Evolutionary conservation across 2,113 vertebrate genomes (phyloP), one percentile per base, ranked within the genome.

Genomic region (Chitala chitala): DNA sequence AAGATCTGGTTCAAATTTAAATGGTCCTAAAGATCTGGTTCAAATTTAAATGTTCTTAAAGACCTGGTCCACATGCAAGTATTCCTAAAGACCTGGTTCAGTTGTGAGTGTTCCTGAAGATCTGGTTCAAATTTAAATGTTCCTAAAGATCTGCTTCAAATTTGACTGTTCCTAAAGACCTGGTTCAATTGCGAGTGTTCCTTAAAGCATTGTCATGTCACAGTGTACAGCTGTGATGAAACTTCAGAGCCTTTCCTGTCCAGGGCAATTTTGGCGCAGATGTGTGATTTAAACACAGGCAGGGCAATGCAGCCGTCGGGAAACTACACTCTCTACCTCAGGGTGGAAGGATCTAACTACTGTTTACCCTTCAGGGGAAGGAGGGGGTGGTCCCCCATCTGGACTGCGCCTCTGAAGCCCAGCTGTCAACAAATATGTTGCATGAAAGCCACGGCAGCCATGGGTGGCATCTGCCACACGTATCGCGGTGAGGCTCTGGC

Each of bases 351-450:
- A 69, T 55, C 48, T 31, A 71, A 40, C 50, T 55, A 55, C 31
- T 71, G 48, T 71, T 69, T 71, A 38, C 51, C 69, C 69, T 71
- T 54, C 33, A 36, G 69, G 50, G n/a, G n/a, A n/a, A n/a, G n/a
- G n/a, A n/a, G n/a, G 59, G 59, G 53, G 44, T 31, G 29, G 4
- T 40, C 51, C 33, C 69, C 69, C 69, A 71, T 69, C 68, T 69
- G 68, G 26, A 50, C 68, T 53, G 46, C 5, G 68, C 68, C 68
- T 33, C 29, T 68, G 46, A 54, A 54, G 22, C 69, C 69, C 48
- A 71, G 50, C 48, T 71, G 69, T 71, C 50, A 24, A 55, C 44
- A 40, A 54, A 71, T 55, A 55, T 54, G 69, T 71, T 51, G 29
- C 50, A 51, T 13, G 24, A 54, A 54, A 51, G 12, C 29, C 31